These are phyloP conservation scores for Pteropus alecto DNA, from an alignment of 2,113 vertebrate species.

Conservation along the genomic window DNA sequence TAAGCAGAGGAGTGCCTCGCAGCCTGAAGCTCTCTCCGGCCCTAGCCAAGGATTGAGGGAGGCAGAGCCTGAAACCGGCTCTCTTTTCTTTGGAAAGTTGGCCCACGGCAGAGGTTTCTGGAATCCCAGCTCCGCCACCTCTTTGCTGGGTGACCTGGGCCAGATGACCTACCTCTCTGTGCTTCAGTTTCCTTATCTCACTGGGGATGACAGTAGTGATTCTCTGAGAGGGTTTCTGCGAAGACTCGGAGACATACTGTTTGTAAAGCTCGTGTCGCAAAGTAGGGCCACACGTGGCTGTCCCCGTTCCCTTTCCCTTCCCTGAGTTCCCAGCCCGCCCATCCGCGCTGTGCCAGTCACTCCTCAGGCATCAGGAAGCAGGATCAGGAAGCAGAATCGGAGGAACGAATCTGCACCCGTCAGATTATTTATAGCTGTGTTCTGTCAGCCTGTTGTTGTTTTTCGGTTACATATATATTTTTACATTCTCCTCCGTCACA, in stretches of 20 bases:
- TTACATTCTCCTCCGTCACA: constrained; percentile 63
- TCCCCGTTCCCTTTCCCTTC: background rate
- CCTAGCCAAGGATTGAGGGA: background rate
- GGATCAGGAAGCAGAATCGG: constrained; percentile 48
- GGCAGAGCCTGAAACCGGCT: background rate
- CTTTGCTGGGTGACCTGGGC: background rate
- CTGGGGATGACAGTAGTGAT: accelerated
- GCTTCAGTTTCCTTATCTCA: background rate
- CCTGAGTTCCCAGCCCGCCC: background rate
- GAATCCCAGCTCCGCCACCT: background rate
- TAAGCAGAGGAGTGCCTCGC: background rate
- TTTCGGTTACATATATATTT: constrained; percentile 62
- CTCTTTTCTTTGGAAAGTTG: background rate
- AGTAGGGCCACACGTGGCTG: background rate
- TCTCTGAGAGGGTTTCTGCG: background rate
- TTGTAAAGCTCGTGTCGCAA: background rate
- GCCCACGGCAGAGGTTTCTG: background rate
- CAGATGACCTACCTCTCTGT: background rate
- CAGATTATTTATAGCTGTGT: constrained; percentile 70
- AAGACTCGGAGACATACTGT: background rate
- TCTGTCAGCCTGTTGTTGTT: constrained; percentile 67
- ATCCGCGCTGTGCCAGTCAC: background rate
- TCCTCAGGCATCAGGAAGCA: constrained; percentile 60
- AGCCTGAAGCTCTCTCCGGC: background rate
- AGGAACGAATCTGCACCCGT: background rate